These are phyloP conservation scores for Selene dorsalis DNA, from an alignment of 2,797 vertebrate species.

Conservation along the genomic window DNA sequence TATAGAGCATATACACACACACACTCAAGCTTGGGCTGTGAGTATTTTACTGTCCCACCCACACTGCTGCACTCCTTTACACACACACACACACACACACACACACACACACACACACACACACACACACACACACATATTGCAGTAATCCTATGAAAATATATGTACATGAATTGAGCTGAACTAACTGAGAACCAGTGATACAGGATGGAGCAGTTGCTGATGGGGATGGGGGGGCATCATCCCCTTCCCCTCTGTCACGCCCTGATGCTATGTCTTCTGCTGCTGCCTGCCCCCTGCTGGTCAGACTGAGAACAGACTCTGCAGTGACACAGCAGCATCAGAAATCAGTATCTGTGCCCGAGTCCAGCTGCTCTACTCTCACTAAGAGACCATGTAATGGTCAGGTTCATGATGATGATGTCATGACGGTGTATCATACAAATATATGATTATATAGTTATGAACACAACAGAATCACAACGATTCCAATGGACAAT, in stretches of 20 bases:
- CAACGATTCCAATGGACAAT: too few species aligned
- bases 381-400: not conserved
- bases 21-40: not conserved
- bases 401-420: not conserved
- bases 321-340: conserved; percentile 11
- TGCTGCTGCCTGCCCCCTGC: conserved; percentile 23
- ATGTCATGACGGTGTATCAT: not conserved
- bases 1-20: not conserved
- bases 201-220: not conserved
- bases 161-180: not conserved
- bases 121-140: not conserved
- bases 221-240: not conserved
- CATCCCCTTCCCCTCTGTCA: not conserved
- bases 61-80: not conserved
- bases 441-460: too few species aligned
- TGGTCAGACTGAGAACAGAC: not conserved
- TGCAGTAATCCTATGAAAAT: not conserved
- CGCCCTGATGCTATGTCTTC: not conserved
- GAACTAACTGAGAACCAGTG: not conserved
- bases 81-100: too few species aligned
- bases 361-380: too few species aligned
- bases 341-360: not conserved
- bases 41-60: not conserved
- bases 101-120: not conserved
- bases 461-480: not conserved